phyloP scores from a whole-genome alignment of 2,113 vertebrate species.

The Empidonax traillii region DNA sequence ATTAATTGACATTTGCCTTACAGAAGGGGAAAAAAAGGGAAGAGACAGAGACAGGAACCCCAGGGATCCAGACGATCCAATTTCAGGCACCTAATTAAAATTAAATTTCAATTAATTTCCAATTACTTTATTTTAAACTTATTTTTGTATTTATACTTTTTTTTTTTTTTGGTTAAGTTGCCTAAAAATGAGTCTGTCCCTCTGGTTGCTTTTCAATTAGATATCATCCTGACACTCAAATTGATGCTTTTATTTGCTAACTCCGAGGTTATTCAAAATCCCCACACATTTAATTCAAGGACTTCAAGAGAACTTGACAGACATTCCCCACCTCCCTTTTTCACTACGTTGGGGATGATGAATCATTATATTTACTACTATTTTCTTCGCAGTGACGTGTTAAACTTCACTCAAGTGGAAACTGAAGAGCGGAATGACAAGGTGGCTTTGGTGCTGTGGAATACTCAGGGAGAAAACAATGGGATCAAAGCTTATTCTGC shows the following conservation, averaged over 20 bases:
- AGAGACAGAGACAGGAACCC: not conserved
- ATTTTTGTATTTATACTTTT: slow-evolving; percentile 40
- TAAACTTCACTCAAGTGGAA: slow-evolving; percentile 31
- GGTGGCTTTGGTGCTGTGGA: not conserved
- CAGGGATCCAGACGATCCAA: slow-evolving; percentile 25
- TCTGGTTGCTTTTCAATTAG: slow-evolving; percentile 37
- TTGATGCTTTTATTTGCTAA: slow-evolving; percentile 27
- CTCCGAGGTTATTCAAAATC: not conserved
- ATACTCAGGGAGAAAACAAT: not conserved
- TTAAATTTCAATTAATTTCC: slow-evolving; percentile 59
- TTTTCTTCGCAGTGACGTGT: not conserved
- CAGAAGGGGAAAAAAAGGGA: not conserved
- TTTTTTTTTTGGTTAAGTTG: not conserved
- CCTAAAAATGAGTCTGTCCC: slow-evolving; percentile 1
- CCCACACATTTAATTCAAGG: slow-evolving; percentile 12
- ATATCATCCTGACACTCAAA: not conserved
- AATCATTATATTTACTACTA: slow-evolving; percentile 54
- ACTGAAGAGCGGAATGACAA: not conserved
- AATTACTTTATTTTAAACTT: slow-evolving; percentile 49
- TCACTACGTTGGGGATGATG: not conserved
- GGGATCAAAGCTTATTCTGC: not conserved
- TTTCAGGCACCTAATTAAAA: slow-evolving; percentile 61
- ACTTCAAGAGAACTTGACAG: slow-evolving; percentile 43
- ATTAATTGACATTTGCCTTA: slow-evolving; percentile 50
- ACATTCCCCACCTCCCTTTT: slow-evolving; percentile 36